phyloP scores from a whole-genome alignment of 2,888 invertebrate genomes.

The Ariolimax columbianus region DNA sequence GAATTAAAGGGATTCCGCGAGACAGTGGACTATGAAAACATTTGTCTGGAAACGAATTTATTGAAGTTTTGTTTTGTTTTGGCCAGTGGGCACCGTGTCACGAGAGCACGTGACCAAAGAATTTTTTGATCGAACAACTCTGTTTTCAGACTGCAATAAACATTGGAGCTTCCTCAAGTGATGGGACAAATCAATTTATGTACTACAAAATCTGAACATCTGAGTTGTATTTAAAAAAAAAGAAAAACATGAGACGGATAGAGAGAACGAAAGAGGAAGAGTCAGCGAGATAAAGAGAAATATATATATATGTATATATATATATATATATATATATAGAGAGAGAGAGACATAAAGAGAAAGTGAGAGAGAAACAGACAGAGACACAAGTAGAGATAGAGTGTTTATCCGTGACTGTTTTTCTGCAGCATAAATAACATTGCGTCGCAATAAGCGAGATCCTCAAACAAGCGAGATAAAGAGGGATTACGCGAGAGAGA shows the following conservation, averaged over 20 bases:
- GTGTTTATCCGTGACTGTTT: too few relatives aligned
- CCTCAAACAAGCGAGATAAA: too few relatives aligned
- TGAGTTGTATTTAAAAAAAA: not conserved
- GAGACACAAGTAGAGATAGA: too few relatives aligned
- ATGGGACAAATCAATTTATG: not conserved
- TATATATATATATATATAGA: not conserved
- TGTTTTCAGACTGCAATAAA: not conserved
- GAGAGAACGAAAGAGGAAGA: too few relatives aligned
- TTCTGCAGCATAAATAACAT: too few relatives aligned
- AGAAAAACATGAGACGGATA: not conserved
- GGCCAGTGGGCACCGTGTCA: too few relatives aligned
- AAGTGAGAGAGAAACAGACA: constrained; percentile 12
- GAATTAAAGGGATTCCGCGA: not conserved
- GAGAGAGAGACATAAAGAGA: constrained; percentile 18
- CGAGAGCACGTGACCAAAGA: too few relatives aligned
- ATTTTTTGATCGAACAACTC: not conserved
- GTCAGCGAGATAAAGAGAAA: not conserved
- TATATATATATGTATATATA: too few relatives aligned
- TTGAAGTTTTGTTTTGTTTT: not conserved
- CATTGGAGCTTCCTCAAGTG: not conserved
- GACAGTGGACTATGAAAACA: not conserved
- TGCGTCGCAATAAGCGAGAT: too few relatives aligned
- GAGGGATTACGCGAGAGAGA: not conserved
- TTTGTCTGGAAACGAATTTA: not conserved
- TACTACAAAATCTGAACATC: not conserved